phyloP scores from a whole-genome alignment of 2,888 invertebrate genomes.

The Tenthredo distinguenda region DNA sequence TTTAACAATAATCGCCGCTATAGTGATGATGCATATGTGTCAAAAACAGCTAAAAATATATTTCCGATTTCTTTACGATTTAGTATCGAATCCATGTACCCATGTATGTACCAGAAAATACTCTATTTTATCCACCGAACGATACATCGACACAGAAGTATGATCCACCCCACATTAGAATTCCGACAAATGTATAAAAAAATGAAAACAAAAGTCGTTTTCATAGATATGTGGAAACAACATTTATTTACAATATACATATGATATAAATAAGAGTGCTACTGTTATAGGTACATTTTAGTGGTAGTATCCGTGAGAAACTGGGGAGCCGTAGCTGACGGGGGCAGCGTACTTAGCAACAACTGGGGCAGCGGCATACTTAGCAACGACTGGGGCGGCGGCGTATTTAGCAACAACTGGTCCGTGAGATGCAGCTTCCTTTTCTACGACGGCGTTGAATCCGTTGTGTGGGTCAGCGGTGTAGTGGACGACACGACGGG shows the following conservation, averaged over 20 bases:
- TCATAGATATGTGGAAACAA: constrained; percentile 23
- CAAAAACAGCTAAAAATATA: no score
- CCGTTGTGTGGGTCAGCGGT: constrained; percentile 66
- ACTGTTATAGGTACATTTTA: constrained; percentile 7
- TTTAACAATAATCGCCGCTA: no score
- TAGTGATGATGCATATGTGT: no score
- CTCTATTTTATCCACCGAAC: neutral
- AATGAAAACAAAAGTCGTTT: neutral
- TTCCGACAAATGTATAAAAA: neutral
- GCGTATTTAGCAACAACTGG: constrained; percentile 69
- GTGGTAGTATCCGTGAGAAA: constrained; percentile 49
- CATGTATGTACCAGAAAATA: no score
- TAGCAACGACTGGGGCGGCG: constrained; percentile 78
- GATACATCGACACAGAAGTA: neutral
- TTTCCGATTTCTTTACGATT: no score
- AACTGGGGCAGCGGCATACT: constrained; percentile 72
- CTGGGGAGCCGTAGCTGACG: constrained; percentile 66
- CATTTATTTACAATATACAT: constrained; percentile 41
- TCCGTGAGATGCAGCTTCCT: constrained; percentile 62
- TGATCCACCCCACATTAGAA: neutral
- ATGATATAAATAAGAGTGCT: constrained; percentile 37
- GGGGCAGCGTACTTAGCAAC: constrained; percentile 57
- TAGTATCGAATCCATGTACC: no score
- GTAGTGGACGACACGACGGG: constrained; percentile 65
- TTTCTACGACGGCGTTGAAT: constrained; percentile 68